Conservation (phyloP, 2,797 vertebrate species). For the Crenichthys baileyi region DNA sequence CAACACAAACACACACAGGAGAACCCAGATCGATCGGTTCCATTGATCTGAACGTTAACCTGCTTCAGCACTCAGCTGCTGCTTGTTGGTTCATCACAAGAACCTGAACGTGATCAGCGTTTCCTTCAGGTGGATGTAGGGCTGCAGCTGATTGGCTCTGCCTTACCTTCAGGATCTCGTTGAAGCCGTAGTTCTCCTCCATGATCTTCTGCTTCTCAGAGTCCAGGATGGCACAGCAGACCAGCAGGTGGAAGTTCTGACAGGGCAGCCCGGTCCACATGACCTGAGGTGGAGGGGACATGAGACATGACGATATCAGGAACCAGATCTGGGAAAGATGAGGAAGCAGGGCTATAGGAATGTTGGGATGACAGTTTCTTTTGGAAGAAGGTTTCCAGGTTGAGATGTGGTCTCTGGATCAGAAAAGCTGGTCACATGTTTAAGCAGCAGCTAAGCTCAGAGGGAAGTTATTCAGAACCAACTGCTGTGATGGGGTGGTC, state of each 20-base stretch:
- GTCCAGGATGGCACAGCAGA: conserved; percentile 96
- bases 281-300: conserved; percentile 75
- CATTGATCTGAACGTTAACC: neutral
- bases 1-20: neutral
- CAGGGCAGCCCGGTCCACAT: conserved; percentile 97
- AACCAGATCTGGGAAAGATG: neutral
- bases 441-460: too few relatives aligned
- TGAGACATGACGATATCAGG: neutral
- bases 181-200: conserved; percentile 96
- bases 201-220: conserved; percentile 97
- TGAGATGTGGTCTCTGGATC: too few relatives aligned
- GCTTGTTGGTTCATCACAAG: neutral
- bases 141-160: neutral
- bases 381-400: too few relatives aligned
- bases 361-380: too few relatives aligned
- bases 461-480: too few relatives aligned
- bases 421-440: too few relatives aligned
- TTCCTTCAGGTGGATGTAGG: too few relatives aligned
- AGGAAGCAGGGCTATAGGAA: too few relatives aligned
- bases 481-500: too few relatives aligned
- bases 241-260: conserved; percentile 95
- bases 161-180: conserved; percentile 95
- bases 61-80: too few relatives aligned
- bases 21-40: neutral
- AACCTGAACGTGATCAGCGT: neutral